Base-by-base conservation (phyloP, 2,113 vertebrate genomes). In the Campylorhamphus procurvoides region DNA sequence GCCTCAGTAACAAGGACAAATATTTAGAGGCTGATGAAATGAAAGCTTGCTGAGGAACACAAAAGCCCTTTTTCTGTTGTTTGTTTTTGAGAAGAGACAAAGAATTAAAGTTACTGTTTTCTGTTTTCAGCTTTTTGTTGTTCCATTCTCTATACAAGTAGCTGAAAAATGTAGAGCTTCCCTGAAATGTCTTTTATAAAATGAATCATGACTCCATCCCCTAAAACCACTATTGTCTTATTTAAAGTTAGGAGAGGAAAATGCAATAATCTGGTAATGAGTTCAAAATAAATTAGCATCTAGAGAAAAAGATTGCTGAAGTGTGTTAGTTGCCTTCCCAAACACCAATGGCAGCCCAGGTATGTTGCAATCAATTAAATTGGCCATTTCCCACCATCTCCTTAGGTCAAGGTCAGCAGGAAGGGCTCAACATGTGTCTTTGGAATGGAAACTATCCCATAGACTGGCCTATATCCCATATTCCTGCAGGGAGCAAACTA, bases 381-480 rank as follows among this genome's bases (percentile, higher is more conserved):
- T 27, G 28, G 33, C n/a, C 64, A 12, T 18, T 23, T 40, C 18
- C 40, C 29, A n/a, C 50, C n/a, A 18, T 0, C 40, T 39, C 76
- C 3, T 2, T 8, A 8, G 56, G 40, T 7, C 35, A 19, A 9
- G 55, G 14, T 8, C 16, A 6, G 49, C 74, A 60, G 25, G 55
- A 92, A 19, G 29, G 50, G 44, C 53, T 76, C 76, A 25, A 1
- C 20, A 28, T 2, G 1, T 2, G 22, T 4, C 2, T 10, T 12
- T 40, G 71, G 55, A 8, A 62, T 55, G 78, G 55, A 8, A 60
- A 55, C 14, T 0, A 25, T 49, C 67, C 84, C 42, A 0, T 1
- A 40, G 46, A 12, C n/a, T 1, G 39, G 24, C 31, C 23, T 8
- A 0, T 2, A 27, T 24, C 49, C 73, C 24, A 0, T 9, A 28